Evolutionary conservation across 2,888 invertebrate genomes (phyloP).

Genomic region (Machimus rusticus): DNA sequence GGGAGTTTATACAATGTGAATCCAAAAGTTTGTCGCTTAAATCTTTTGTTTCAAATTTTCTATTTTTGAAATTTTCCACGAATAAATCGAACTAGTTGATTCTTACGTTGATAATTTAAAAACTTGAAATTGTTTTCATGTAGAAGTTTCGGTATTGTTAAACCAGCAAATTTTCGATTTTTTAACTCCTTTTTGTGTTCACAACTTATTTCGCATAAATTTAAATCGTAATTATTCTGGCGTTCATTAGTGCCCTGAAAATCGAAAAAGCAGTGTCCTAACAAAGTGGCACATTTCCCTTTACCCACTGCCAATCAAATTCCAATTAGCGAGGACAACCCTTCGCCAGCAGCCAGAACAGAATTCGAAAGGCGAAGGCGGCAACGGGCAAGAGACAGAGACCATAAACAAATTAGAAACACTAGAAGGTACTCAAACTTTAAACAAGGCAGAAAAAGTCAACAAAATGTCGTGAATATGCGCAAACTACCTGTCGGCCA

Average conservation of each 20-base stretch:
- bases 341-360: background rate
- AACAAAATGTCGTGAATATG: background rate
- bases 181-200: too few species aligned
- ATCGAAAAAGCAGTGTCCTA: background rate
- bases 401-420: conserved; percentile 15
- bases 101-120: background rate
- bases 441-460: background rate
- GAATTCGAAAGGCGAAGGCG: background rate
- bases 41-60: background rate
- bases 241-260: background rate
- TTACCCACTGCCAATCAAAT: background rate
- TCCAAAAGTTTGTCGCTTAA: background rate
- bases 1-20: too few species aligned
- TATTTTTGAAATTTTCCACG: too few species aligned
- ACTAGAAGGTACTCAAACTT: conserved; percentile 18
- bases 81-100: too few species aligned
- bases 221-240: background rate
- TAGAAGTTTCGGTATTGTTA: too few species aligned
- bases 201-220: background rate
- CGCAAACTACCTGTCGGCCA: conserved; percentile 21
- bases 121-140: background rate
- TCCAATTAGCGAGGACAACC: background rate
- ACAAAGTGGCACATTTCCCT: background rate
- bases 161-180: too few species aligned
- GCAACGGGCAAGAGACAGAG: background rate